Conservation (phyloP, 1,140 invertebrate genomes). For the Zaprionus ghesquierei region DNA sequence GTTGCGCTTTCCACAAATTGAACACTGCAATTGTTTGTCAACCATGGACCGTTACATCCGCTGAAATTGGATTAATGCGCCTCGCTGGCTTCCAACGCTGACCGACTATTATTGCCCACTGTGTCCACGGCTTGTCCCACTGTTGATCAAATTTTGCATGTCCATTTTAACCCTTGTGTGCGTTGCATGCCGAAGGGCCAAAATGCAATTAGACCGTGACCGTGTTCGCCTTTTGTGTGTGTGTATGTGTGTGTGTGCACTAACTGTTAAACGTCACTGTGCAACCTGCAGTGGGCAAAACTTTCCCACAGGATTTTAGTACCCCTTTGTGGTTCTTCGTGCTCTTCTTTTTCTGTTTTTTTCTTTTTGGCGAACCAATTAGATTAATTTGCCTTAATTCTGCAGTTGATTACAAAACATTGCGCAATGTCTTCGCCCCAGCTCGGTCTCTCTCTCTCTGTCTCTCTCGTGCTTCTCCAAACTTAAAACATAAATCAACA, state of each 20-base stretch:
- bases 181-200: conserved; percentile 31
- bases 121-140: background rate
- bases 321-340: conserved; percentile 37
- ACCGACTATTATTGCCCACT: conserved; percentile 4
- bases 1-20: conserved; percentile 34
- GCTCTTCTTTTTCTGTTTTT: background rate
- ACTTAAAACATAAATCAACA: conserved; percentile 76
- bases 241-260: conserved; percentile 3
- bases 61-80: conserved; percentile 74
- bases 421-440: conserved; percentile 51
- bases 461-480: conserved; percentile 4
- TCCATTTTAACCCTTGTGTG: conserved; percentile 62
- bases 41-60: conserved; percentile 80
- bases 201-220: conserved; percentile 76
- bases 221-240: background rate
- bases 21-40: conserved; percentile 78
- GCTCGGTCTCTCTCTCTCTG: too few relatives aligned
- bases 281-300: conserved; percentile 7
- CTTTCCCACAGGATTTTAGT: conserved; percentile 53
- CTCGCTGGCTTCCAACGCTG: conserved; percentile 34
- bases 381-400: conserved; percentile 60
- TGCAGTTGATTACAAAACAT: conserved; percentile 49
- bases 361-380: conserved; percentile 13
- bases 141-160: conserved; percentile 62
- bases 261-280: conserved; percentile 25